phyloP scores from a whole-genome alignment of 2,113 vertebrate species.

The Bucco capensis region DNA sequence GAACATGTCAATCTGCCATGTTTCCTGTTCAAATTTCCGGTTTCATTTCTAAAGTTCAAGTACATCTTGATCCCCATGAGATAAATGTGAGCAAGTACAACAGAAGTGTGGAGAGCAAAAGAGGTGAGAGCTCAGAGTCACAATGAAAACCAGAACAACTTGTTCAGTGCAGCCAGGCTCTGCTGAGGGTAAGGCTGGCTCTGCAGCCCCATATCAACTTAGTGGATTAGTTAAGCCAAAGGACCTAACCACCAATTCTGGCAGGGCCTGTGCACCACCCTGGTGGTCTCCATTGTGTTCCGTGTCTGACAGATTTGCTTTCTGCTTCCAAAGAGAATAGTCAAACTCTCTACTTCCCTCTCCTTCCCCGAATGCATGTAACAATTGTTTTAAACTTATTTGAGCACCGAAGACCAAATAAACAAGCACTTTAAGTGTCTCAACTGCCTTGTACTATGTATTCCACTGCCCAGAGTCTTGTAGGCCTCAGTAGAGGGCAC shows the following conservation, averaged over 20 bases:
- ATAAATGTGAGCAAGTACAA: constrained; percentile 13
- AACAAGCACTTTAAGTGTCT: not conserved
- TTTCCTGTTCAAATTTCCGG: constrained; percentile 56
- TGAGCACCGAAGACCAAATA: not conserved
- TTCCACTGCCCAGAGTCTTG: not conserved
- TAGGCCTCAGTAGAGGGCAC: not conserved
- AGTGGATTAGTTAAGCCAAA: not conserved
- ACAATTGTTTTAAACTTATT: not conserved
- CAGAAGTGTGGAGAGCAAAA: not conserved
- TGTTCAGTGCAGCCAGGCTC: not conserved
- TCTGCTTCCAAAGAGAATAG: not conserved
- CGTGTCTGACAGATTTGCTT: not conserved
- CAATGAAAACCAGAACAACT: not conserved
- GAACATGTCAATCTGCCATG: constrained; percentile 37
- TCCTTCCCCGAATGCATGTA: not conserved
- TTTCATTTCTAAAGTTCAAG: constrained; percentile 55
- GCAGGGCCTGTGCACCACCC: not conserved
- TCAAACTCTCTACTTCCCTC: not conserved
- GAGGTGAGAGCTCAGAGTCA: not conserved
- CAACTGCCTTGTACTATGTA: not conserved
- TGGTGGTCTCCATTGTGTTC: fast-evolving
- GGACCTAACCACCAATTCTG: not conserved
- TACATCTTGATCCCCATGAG: constrained; percentile 25
- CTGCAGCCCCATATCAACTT: not conserved
- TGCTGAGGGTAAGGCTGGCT: not conserved